These are phyloP conservation scores for Coturnix japonica DNA, from an alignment of 2,113 vertebrate genomes.

Conservation along the genomic window DNA sequence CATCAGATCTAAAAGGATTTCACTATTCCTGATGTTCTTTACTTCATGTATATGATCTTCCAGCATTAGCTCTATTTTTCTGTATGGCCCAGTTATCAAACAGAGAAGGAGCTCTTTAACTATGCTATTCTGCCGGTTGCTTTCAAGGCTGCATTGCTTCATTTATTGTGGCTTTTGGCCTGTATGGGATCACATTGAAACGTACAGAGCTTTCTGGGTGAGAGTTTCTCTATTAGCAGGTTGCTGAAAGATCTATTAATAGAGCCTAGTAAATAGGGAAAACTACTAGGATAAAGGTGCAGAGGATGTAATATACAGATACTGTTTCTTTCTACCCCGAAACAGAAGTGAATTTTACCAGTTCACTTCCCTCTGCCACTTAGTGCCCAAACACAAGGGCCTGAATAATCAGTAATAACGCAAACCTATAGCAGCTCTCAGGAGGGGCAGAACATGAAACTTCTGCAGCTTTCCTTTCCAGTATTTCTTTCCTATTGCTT, in stretches of 20 bases:
- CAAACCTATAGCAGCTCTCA: neutral
- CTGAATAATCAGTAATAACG: neutral
- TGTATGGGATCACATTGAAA: accelerated
- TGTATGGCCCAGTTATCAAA: neutral
- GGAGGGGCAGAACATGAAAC: neutral
- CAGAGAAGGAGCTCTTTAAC: neutral
- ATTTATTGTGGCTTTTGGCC: neutral
- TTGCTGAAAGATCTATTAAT: neutral
- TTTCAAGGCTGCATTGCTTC: neutral
- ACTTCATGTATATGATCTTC: neutral
- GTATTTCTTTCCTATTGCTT: neutral
- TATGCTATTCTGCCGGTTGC: neutral
- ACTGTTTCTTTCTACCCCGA: neutral
- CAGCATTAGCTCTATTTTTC: neutral
- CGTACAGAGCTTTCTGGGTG: neutral
- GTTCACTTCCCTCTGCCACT: neutral
- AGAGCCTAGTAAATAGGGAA: neutral
- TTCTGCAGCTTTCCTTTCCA: neutral
- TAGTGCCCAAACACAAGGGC: neutral
- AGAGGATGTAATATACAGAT: neutral
- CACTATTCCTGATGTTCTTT: neutral
- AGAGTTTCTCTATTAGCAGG: neutral
- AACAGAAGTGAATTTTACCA: neutral
- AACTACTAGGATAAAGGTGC: neutral
- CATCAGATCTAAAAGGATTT: neutral